phyloP scores from a whole-genome alignment of 2,888 invertebrate genomes.

The Acronicta alni region DNA sequence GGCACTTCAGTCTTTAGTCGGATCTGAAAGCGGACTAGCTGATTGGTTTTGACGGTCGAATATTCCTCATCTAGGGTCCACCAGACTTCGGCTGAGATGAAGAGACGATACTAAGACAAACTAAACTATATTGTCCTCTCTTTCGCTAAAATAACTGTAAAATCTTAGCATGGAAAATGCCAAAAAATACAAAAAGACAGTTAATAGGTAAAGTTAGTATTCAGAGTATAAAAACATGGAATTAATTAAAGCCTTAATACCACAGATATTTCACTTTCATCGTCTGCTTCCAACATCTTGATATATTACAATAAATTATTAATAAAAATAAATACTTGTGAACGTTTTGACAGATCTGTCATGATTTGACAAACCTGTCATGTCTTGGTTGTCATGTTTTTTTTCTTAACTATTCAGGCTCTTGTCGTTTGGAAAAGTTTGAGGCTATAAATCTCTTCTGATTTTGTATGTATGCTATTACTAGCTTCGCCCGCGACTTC shows the following conservation, averaged over 20 bases:
- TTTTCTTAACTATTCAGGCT: constrained; percentile 12
- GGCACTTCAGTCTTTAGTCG: rapidly evolving
- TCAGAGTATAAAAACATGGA: neutral
- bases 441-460: no score
- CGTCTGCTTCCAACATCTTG: neutral
- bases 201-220: no score
- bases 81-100: no score
- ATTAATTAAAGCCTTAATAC: neutral
- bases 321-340: constrained; percentile 6
- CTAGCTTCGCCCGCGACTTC: no score
- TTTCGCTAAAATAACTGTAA: no score
- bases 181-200: no score
- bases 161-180: no score
- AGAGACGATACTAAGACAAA: no score
- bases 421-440: neutral
- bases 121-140: no score
- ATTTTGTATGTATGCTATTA: no score
- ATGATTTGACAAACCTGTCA: constrained; percentile 23
- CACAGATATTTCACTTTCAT: neutral
- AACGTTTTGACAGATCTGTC: constrained; percentile 28
- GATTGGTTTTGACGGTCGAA: no score
- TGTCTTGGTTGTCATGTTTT: neutral
- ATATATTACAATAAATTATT: constrained; percentile 3
- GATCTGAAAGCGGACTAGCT: neutral
- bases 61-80: no score